Percentiles rank a stretch among this genome's conserved stretches.
phyloP scores from a whole-genome alignment of 2,888 invertebrate genomes.

The Seladonia tumulorum region DNA sequence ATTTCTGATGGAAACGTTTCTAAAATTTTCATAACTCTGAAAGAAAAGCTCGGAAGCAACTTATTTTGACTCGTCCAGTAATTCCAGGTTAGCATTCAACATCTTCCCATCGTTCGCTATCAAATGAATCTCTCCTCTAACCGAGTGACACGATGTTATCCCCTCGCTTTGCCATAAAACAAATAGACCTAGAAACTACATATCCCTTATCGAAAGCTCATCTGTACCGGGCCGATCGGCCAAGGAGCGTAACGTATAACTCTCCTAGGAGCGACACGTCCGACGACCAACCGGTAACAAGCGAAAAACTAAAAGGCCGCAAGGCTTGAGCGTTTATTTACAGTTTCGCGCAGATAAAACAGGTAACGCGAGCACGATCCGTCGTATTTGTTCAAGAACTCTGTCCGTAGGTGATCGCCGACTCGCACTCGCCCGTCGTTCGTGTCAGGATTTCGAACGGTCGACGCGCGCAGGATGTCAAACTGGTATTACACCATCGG shows the following conservation, averaged over 20 bases:
- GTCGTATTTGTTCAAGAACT: not conserved
- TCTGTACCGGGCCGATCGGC: not conserved
- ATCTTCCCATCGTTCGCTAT: not conserved
- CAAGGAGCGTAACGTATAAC: not conserved
- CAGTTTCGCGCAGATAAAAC: not conserved
- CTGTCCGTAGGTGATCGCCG: not conserved
- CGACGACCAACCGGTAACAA: not conserved
- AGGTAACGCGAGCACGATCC: not conserved
- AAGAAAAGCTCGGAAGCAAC: not conserved
- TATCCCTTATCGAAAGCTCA: not conserved
- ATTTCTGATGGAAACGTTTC: too few species aligned
- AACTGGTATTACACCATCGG: constrained; percentile 6
- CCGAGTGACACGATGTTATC: not conserved
- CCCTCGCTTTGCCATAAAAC: not conserved
- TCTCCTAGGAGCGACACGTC: not conserved
- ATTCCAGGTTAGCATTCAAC: not conserved
- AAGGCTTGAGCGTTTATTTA: not conserved
- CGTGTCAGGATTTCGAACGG: not conserved
- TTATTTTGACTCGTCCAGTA: not conserved
- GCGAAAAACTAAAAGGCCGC: not conserved
- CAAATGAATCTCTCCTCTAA: not conserved
- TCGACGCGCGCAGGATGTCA: not conserved
- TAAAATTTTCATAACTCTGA: not conserved
- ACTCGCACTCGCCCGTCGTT: not conserved
- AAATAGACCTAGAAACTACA: not conserved